A percentile compares a stretch with the other conserved stretches of the same genome.
phyloP scores from a whole-genome alignment of 2,113 vertebrate genomes.

The Oryzias woworae region DNA sequence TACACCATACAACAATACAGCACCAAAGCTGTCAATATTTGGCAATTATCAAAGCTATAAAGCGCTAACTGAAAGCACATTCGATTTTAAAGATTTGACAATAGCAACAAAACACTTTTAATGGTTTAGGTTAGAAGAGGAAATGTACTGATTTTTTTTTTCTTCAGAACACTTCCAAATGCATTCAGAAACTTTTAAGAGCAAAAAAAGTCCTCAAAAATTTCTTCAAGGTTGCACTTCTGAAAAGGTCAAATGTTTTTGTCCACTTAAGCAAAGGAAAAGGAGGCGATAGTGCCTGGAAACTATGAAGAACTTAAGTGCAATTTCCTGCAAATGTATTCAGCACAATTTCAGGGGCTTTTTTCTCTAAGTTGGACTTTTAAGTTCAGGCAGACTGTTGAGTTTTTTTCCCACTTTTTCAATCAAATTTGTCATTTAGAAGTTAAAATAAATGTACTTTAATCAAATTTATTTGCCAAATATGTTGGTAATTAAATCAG shows the following conservation, averaged over 20 bases:
- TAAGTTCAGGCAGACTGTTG: not conserved
- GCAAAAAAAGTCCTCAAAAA: not conserved
- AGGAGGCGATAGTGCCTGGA: not conserved
- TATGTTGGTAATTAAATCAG: no score
- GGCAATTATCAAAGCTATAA: no score
- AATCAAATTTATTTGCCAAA: no score
- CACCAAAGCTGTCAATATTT: no score
- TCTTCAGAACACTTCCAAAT: not conserved
- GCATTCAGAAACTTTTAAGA: not conserved
- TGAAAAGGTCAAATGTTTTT: slow-evolving; percentile 39
- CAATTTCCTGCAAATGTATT: slow-evolving; percentile 12
- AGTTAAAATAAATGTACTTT: no score
- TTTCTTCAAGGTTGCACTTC: slow-evolving; percentile 8
- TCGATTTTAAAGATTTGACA: no score
- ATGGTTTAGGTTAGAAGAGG: not conserved
- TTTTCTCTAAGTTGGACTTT: slow-evolving; percentile 1
- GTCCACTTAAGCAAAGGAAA: slow-evolving; percentile 34
- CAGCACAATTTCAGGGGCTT: not conserved
- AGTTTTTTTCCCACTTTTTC: not conserved
- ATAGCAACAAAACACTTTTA: not conserved
- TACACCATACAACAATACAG: no score
- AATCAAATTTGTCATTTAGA: no score
- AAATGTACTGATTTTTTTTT: not conserved
- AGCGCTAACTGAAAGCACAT: no score
- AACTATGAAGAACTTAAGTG: slow-evolving; percentile 9